phyloP scores from a whole-genome alignment of 2,113 vertebrate species.

The Physeter macrocephalus region DNA sequence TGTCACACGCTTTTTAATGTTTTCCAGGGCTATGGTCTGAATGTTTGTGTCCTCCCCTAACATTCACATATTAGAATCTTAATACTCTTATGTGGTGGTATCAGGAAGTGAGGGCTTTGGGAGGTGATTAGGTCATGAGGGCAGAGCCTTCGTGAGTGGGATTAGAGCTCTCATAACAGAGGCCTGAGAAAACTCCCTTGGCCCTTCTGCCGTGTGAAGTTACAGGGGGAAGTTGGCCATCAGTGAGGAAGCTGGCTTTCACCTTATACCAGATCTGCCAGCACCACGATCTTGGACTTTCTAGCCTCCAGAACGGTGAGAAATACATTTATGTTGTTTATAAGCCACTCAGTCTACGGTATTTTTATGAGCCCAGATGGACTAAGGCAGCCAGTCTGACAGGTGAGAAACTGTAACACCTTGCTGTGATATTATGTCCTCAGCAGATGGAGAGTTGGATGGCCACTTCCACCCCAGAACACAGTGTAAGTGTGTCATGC shows the following conservation, averaged over 20 bases:
- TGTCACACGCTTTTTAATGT: not conserved
- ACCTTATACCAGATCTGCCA: not conserved
- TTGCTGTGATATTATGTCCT: not conserved
- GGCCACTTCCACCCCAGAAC: not conserved
- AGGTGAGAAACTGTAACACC: not conserved
- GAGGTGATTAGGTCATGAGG: not conserved
- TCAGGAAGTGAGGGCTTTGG: not conserved
- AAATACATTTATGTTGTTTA: not conserved
- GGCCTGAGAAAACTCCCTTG: not conserved
- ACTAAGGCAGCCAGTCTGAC: not conserved
- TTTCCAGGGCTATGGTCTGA: not conserved
- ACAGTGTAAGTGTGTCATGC: not conserved
- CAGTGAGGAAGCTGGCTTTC: not conserved
- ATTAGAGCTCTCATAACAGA: not conserved
- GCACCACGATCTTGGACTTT: not conserved
- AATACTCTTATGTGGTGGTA: not conserved
- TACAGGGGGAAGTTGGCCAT: not conserved
- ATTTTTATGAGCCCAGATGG: not conserved
- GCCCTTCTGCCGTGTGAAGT: not conserved
- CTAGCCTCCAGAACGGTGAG: not conserved
- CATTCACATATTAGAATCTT: not conserved
- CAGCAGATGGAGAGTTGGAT: not conserved
- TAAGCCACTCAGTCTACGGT: not conserved
- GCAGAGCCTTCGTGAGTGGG: not conserved
- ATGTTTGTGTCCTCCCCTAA: rapidly evolving